Conservation (phyloP, 2,797 vertebrate genomes). For the Sciurus carolinensis region DNA sequence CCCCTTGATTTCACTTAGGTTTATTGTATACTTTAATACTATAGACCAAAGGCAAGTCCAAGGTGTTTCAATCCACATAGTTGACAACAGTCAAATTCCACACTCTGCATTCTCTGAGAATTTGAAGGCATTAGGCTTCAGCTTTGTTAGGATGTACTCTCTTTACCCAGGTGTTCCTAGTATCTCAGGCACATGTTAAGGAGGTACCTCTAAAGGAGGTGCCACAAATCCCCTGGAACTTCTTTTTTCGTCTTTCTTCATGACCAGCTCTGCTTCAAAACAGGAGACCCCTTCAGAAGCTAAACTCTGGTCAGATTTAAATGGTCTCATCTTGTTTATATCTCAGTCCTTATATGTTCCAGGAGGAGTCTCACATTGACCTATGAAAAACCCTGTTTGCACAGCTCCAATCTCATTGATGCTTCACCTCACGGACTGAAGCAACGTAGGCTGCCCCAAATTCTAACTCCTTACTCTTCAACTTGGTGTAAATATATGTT, state of each 20-base stretch:
- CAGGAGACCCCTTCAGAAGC: background rate
- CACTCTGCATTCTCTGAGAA: background rate
- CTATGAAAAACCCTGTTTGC: accelerated
- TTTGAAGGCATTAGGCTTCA: background rate
- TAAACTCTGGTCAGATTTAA: background rate
- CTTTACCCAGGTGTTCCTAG: background rate
- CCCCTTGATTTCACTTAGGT: background rate
- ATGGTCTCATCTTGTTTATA: no score
- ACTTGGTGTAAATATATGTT: background rate
- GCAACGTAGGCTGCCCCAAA: no score
- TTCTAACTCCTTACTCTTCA: background rate
- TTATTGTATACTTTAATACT: background rate
- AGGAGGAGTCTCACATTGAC: background rate
- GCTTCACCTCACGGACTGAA: background rate
- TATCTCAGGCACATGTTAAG: background rate
- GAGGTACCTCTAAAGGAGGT: accelerated
- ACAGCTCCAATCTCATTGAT: background rate
- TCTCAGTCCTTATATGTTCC: no score
- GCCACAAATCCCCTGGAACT: accelerated
- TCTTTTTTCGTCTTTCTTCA: background rate
- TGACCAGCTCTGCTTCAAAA: background rate
- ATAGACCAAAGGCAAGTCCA: background rate
- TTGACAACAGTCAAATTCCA: background rate
- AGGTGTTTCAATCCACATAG: background rate
- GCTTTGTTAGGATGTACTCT: background rate